A percentile compares a stretch with the other conserved stretches of the same genome.
These are phyloP conservation scores for Cygnus atratus DNA, from an alignment of 2,113 vertebrate genomes.

Conservation along the genomic window DNA sequence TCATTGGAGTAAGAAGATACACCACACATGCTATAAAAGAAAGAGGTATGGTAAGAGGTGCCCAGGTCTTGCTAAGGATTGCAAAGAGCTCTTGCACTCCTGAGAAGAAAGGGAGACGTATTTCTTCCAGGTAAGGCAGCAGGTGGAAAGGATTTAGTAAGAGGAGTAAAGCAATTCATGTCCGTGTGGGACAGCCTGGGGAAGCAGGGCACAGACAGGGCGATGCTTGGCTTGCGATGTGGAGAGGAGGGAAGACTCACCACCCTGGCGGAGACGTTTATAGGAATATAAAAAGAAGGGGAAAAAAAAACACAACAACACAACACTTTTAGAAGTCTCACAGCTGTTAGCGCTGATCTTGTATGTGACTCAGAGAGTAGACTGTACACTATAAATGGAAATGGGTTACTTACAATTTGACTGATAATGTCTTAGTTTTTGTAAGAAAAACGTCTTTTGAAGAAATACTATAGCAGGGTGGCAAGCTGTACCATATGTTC, in stretches of 20 bases:
- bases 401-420: slow-evolving; percentile 67
- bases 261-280: slow-evolving; percentile 2
- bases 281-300: slow-evolving; percentile 15
- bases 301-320: not conserved
- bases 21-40: not conserved
- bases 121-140: not conserved
- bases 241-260: not conserved
- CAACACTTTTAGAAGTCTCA: slow-evolving; percentile 32
- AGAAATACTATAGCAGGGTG: slow-evolving; percentile 50
- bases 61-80: not conserved
- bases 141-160: not conserved
- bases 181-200: fast-evolving
- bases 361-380: slow-evolving; percentile 60
- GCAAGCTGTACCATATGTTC: slow-evolving; percentile 63
- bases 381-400: slow-evolving; percentile 71
- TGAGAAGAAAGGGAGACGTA: not conserved
- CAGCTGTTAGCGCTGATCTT: slow-evolving; percentile 54
- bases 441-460: slow-evolving; percentile 67
- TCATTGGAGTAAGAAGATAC: not conserved
- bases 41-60: not conserved
- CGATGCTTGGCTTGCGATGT: fast-evolving
- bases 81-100: not conserved
- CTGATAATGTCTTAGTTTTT: slow-evolving; percentile 68
- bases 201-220: not conserved
- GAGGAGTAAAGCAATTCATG: not conserved